Conservation (phyloP, 2,113 vertebrate species). For the Thinocorus orbignyianus region DNA sequence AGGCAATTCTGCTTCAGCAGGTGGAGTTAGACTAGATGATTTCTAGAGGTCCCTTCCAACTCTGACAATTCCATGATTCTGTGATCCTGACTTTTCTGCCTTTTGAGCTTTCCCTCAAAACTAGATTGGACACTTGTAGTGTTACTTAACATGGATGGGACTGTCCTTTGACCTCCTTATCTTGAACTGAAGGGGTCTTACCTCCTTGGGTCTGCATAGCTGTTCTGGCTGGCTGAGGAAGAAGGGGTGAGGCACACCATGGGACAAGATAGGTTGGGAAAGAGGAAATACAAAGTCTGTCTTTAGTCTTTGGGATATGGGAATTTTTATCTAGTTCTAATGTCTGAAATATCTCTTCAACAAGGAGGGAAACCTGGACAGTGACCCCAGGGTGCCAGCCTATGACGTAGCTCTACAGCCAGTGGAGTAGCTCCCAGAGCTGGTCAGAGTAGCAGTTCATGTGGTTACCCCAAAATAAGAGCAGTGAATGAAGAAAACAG, state of each 20-base stretch:
- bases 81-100: not conserved
- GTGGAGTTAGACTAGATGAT: no score
- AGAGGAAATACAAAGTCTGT: not conserved
- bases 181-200: not conserved
- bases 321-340: not conserved
- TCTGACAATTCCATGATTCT: no score
- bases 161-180: not conserved
- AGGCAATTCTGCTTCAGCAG: no score
- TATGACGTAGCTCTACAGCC: fast-evolving
- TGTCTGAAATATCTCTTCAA: not conserved
- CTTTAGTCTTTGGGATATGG: not conserved
- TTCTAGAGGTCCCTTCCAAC: no score
- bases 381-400: not conserved
- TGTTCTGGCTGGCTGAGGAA: not conserved
- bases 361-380: not conserved
- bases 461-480: fast-evolving
- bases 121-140: not conserved
- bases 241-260: not conserved
- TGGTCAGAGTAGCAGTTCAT: not conserved
- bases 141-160: not conserved
- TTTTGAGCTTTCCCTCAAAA: not conserved
- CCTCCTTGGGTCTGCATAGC: not conserved
- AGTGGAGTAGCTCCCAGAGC: not conserved
- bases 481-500: not conserved
- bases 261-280: not conserved